These are phyloP conservation scores for Goniozus legneri DNA, from an alignment of 1,140 invertebrate genomes.

Conservation along the genomic window DNA sequence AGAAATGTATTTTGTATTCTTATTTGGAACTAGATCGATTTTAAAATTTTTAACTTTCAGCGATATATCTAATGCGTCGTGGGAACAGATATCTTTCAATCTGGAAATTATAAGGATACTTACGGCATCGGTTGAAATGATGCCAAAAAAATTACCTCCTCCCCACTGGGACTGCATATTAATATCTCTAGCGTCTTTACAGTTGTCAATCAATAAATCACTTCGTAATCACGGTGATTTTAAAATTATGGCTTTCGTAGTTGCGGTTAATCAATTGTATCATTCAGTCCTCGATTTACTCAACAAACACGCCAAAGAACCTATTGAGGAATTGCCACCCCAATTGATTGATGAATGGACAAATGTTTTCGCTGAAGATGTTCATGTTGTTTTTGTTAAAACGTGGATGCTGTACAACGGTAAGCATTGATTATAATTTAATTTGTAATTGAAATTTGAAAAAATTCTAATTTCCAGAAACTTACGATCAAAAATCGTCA, in stretches of 20 bases:
- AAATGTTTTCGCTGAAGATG: slow-evolving; percentile 55
- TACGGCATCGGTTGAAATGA: slow-evolving; percentile 31
- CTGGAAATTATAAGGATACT: slow-evolving; percentile 48
- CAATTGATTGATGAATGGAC: slow-evolving; percentile 60
- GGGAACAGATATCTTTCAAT: slow-evolving; percentile 38
- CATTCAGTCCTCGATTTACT: slow-evolving; percentile 50
- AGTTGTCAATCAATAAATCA: slow-evolving; percentile 51
- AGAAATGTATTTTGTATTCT: background rate
- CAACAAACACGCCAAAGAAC: slow-evolving; percentile 46
- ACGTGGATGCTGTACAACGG: slow-evolving; percentile 51
- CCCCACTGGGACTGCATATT: slow-evolving; percentile 66
- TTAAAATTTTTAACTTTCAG: slow-evolving; percentile 30
- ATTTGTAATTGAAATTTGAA: slow-evolving; percentile 8
- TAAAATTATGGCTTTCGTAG: slow-evolving; percentile 53
- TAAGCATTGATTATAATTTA: slow-evolving; percentile 15
- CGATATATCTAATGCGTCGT: slow-evolving; percentile 35
- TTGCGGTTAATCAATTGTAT: slow-evolving; percentile 55
- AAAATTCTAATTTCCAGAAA: slow-evolving; percentile 19
- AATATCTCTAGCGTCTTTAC: slow-evolving; percentile 64
- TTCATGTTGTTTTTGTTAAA: slow-evolving; percentile 53
- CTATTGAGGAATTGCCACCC: slow-evolving; percentile 46
- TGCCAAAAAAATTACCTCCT: slow-evolving; percentile 46
- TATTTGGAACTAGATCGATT: background rate
- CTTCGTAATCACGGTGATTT: slow-evolving; percentile 41
- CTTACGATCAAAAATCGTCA: slow-evolving; percentile 28